Evolutionary conservation across 2,113 vertebrate species (phyloP).

Genomic region (Myanophis thanlyinensis): DNA sequence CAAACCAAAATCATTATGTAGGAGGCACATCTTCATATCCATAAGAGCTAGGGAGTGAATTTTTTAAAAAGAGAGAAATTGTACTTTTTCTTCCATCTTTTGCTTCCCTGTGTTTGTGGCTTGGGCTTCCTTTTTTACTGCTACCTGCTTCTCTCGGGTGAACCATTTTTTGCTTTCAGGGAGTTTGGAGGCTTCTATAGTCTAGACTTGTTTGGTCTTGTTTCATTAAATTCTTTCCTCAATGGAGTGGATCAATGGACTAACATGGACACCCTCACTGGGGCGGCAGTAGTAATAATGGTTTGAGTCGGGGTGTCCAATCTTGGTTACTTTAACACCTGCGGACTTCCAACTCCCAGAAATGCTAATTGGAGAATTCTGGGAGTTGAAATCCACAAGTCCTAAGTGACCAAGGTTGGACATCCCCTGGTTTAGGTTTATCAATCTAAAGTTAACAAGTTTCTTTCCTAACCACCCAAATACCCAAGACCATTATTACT

Average conservation of each 20-base stretch:
- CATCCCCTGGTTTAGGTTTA: not conserved
- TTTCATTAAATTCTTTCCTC: not conserved
- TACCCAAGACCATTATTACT: not conserved
- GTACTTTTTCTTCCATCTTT: not conserved
- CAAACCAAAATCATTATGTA: not conserved
- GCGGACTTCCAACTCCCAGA: not conserved
- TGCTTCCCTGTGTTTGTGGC: not conserved
- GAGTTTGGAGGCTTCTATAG: not conserved
- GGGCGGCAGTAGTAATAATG: not conserved
- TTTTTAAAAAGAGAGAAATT: not conserved
- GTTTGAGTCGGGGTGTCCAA: not conserved
- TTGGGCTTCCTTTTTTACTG: not conserved
- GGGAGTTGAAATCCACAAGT: not conserved
- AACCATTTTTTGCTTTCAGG: not conserved
- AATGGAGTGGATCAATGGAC: not conserved
- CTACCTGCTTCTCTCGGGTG: not conserved
- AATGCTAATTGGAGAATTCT: not conserved
- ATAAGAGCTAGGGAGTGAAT: not conserved
- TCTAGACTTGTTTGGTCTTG: not conserved
- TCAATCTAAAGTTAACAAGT: not conserved
- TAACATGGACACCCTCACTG: not conserved
- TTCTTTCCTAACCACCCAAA: not conserved
- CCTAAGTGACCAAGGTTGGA: not conserved
- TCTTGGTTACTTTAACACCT: not conserved
- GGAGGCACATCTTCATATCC: not conserved